Conservation (phyloP, 1,140 invertebrate species). For the Muscidifurax raptorellus region DNA sequence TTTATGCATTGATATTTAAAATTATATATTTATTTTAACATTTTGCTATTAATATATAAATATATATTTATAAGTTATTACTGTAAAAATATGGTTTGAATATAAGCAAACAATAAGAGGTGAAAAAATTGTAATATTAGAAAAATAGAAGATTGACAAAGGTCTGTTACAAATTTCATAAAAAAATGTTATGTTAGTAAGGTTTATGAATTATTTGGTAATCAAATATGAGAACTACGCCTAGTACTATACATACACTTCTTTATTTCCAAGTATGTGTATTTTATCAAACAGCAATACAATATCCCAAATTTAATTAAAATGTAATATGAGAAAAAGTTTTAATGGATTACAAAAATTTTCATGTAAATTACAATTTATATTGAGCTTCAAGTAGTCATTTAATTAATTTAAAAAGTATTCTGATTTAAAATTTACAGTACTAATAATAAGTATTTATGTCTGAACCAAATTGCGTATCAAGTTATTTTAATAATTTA, state of each 20-base stretch:
- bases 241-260: constrained; percentile 21
- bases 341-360: background rate
- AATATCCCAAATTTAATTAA: background rate
- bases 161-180: constrained; percentile 22
- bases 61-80: background rate
- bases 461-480: background rate
- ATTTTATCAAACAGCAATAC: background rate
- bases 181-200: constrained; percentile 15
- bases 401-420: background rate
- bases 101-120: background rate
- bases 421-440: background rate
- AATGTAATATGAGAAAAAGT: background rate
- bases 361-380: background rate
- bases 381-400: background rate
- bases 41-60: constrained; percentile 7
- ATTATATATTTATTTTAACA: constrained; percentile 7
- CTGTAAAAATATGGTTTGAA: background rate
- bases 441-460: background rate
- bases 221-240: constrained; percentile 20
- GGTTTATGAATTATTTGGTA: background rate
- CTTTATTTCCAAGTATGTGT: background rate
- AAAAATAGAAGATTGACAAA: constrained; percentile 31
- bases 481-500: constrained; percentile 1
- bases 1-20: background rate
- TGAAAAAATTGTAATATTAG: background rate